These are phyloP conservation scores for Drosophila melanocephala DNA, from an alignment of 2,888 invertebrate species.

Conservation along the genomic window DNA sequence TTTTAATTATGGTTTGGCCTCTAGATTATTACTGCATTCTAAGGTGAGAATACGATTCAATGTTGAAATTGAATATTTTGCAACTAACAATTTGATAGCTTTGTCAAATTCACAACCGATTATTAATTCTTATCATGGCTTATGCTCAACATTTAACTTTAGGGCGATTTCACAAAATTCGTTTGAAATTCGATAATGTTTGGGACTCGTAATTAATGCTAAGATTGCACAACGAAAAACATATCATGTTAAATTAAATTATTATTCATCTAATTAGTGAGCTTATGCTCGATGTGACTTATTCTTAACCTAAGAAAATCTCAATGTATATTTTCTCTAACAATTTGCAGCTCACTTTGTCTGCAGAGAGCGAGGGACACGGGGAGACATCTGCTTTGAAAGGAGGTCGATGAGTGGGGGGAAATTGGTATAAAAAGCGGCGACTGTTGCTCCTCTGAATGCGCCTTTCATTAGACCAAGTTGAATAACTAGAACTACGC, in stretches of 20 bases:
- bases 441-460: constrained; percentile 38
- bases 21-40: neutral
- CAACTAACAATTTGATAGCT: neutral
- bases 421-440: constrained; percentile 3
- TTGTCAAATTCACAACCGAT: neutral
- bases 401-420: constrained; percentile 24
- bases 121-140: neutral
- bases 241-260: neutral
- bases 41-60: neutral
- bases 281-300: neutral
- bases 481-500: constrained; percentile 62
- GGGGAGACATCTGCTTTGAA: constrained; percentile 35
- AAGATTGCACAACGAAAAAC: neutral
- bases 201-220: neutral
- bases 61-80: neutral
- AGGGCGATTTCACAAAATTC: neutral
- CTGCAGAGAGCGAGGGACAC: neutral
- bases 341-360: neutral
- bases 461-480: constrained; percentile 53
- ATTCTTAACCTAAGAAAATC: neutral
- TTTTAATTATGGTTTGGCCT: neutral
- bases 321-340: neutral
- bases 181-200: neutral
- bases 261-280: neutral
- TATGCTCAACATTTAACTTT: neutral